phyloP scores from a whole-genome alignment of 2,113 vertebrate genomes.

The Lichenostomus cassidix region DNA sequence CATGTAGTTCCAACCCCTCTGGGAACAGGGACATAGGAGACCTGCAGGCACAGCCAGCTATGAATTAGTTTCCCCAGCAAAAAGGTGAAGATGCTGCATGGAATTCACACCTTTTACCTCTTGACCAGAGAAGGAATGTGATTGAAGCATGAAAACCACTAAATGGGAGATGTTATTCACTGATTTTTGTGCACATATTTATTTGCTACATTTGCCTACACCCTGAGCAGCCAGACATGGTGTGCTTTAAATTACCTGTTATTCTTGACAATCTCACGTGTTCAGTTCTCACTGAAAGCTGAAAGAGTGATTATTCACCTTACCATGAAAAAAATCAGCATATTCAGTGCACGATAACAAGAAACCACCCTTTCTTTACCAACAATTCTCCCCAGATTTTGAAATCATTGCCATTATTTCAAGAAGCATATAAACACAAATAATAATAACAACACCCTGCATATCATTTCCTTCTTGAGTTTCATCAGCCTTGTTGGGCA shows the following conservation, averaged over 20 bases:
- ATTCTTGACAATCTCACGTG: accelerated
- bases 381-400: neutral
- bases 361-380: neutral
- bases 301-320: neutral
- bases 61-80: neutral
- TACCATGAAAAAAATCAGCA: neutral
- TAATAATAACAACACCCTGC: neutral
- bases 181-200: neutral
- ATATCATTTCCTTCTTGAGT: neutral
- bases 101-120: neutral
- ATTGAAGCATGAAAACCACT: neutral
- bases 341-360: neutral
- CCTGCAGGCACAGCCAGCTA: neutral
- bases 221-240: neutral
- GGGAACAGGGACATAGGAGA: neutral
- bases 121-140: neutral
- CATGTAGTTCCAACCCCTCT: neutral
- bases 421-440: neutral
- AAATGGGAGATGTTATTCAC: neutral
- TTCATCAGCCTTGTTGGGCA: neutral
- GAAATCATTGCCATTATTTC: neutral
- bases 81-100: neutral
- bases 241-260: neutral
- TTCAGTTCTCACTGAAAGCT: neutral
- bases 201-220: neutral